phyloP scores from a whole-genome alignment of 2,797 vertebrate genomes.

The Pipistrellus nathusii region DNA sequence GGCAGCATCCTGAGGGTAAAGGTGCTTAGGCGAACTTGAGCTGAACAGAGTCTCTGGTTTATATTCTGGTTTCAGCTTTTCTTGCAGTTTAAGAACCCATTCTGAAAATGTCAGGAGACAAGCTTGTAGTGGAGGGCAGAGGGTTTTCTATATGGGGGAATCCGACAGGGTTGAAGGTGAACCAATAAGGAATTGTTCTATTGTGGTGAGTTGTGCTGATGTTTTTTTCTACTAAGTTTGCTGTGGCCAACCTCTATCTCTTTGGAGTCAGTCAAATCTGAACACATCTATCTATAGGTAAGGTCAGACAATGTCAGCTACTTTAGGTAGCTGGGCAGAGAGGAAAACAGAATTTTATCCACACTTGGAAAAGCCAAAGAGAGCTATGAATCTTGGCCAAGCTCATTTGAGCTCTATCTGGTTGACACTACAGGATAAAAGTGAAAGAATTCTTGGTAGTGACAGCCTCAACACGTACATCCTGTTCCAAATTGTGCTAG shows the following conservation, averaged over 20 bases:
- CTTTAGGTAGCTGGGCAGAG: neutral
- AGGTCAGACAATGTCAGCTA: neutral
- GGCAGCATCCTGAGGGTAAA: neutral
- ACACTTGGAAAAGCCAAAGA: neutral
- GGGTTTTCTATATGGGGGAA: rapidly evolving
- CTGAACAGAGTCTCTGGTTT: neutral
- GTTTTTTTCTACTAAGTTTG: neutral
- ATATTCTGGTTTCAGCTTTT: neutral
- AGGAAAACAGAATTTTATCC: neutral
- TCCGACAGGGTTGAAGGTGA: neutral
- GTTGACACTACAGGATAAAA: neutral
- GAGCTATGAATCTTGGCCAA: neutral
- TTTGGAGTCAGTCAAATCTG: neutral
- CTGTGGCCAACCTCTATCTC: neutral
- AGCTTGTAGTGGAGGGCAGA: neutral
- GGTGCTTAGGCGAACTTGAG: neutral
- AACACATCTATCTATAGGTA: neutral
- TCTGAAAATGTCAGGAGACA: neutral
- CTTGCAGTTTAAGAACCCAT: neutral
- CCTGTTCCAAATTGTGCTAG: neutral
- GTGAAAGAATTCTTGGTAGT: neutral
- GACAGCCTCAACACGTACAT: neutral
- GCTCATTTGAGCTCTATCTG: neutral
- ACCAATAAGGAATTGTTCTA: neutral
- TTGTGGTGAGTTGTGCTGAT: neutral